A percentile compares a stretch with the other conserved stretches of the same genome.
These are phyloP conservation scores for Plecotus auritus DNA, from an alignment of 2,113 vertebrate species.

Conservation along the genomic window DNA sequence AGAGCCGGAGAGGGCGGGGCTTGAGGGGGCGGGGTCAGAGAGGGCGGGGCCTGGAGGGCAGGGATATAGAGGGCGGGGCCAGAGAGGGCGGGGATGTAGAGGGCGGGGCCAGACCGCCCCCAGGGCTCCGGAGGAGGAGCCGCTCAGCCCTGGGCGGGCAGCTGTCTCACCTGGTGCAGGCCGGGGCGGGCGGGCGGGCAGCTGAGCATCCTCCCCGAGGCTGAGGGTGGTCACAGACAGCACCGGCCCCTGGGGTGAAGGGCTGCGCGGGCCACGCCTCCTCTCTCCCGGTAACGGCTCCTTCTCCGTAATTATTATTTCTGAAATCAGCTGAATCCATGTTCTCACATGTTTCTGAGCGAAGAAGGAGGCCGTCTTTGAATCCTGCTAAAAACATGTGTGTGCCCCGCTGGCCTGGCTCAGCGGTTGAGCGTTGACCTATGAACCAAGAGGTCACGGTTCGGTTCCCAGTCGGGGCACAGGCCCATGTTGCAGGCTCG, in stretches of 20 bases:
- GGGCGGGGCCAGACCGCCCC: background rate
- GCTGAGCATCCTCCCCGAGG: too few species aligned
- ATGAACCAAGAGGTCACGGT: too few species aligned
- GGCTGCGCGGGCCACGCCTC: rapidly evolving
- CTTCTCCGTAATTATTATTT: background rate
- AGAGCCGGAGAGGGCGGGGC: background rate
- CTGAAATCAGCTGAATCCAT: background rate
- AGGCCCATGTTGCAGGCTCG: too few species aligned
- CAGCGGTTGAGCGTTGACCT: too few species aligned
- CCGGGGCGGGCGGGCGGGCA: background rate
- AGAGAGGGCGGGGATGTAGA: too few species aligned
- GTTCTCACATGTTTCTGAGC: background rate
- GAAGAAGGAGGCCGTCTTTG: background rate
- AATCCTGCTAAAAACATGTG: background rate
- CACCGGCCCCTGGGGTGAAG: background rate
- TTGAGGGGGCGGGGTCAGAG: background rate
- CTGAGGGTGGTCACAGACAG: background rate
- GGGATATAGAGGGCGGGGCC: background rate
- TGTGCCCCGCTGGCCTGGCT: background rate
- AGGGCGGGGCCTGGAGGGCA: background rate
- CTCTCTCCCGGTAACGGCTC: background rate
- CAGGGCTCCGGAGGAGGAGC: rapidly evolving
- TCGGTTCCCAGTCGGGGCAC: too few species aligned
- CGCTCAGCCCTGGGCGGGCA: background rate
- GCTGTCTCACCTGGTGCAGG: rapidly evolving